Evolutionary conservation across 2,113 vertebrate species (phyloP).

Genomic region (Prionailurus viverrinus): DNA sequence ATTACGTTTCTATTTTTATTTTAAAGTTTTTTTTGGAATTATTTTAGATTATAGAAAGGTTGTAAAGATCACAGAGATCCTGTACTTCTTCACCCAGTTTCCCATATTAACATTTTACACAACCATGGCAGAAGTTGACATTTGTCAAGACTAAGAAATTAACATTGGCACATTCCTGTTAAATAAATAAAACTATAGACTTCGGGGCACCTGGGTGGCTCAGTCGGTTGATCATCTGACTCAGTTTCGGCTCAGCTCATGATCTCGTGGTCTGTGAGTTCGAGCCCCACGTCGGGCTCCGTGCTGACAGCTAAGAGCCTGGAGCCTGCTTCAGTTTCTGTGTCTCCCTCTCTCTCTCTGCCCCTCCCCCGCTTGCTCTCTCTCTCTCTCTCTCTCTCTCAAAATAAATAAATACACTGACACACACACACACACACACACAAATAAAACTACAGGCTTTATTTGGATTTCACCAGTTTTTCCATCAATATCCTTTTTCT

Average conservation of each 20-base stretch:
- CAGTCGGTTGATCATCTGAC: too few relatives aligned
- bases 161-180: background rate
- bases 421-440: too few relatives aligned
- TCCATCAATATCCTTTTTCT: background rate
- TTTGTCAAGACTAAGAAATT: background rate
- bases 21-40: background rate
- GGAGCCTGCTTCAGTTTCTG: too few relatives aligned
- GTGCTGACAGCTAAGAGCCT: too few relatives aligned
- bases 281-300: too few relatives aligned
- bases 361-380: too few relatives aligned
- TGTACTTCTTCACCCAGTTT: background rate
- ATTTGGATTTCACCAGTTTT: background rate
- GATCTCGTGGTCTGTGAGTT: too few relatives aligned
- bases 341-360: too few relatives aligned
- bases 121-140: too few relatives aligned
- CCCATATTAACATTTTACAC: background rate
- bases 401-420: too few relatives aligned
- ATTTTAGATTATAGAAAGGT: constrained; percentile 19
- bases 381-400: too few relatives aligned
- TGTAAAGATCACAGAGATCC: background rate
- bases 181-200: background rate
- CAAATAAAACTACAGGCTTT: background rate
- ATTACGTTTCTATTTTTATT: constrained; percentile 1
- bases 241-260: too few relatives aligned
- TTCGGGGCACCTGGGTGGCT: background rate